Evolutionary conservation across 2,113 vertebrate species (phyloP), one percentile per base, ranked within the genome.

Genomic region (Xyliphius kryptos): DNA sequence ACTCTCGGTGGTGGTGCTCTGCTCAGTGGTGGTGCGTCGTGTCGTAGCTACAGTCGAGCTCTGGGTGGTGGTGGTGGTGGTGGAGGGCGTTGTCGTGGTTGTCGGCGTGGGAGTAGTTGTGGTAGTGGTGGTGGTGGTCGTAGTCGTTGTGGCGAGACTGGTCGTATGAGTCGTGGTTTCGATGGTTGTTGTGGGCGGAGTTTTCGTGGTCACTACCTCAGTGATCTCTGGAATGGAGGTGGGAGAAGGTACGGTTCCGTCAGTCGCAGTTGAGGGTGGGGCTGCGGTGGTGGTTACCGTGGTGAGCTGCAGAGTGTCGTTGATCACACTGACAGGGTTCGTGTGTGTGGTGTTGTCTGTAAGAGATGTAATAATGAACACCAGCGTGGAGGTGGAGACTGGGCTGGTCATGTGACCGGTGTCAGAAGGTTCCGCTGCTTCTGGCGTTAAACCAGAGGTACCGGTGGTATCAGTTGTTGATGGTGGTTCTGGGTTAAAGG

Each of bases 41-140:
- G 82, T 62, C 3, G 87, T 81, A 20, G 89, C 56, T 1, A 69
- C 49, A n/a, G 91, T 83, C 1, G 89, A 76, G 55, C 88, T 74
- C 20, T 88, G 81, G 8, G 89, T 83, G 9, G 71, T 62, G 1
- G 70, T 70, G 2, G 77, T 70, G 32, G 68, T 70, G 2, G 77
- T 70, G 32, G 68, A 54, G 6, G 68, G 38, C 12, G 74, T 52
- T 37, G 76, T 48, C 0, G 73, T 74, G 8, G 68, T 78, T n/a
- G 81, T 70, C 2, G 75, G 56, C 12, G 74, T 64, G 6, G 59
- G 48, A 36, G 70, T 77, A 1, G 74, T 73, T 12, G 80, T 78
- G 1, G 77, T 69, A 0, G 73, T 72, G 19, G 76, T 79, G 12
- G 75, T 72, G 3, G 62, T 54, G 5, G 63, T 70, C 1, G 72